phyloP scores from a whole-genome alignment of 2,888 invertebrate species.

The Eupithecia subfuscata region DNA sequence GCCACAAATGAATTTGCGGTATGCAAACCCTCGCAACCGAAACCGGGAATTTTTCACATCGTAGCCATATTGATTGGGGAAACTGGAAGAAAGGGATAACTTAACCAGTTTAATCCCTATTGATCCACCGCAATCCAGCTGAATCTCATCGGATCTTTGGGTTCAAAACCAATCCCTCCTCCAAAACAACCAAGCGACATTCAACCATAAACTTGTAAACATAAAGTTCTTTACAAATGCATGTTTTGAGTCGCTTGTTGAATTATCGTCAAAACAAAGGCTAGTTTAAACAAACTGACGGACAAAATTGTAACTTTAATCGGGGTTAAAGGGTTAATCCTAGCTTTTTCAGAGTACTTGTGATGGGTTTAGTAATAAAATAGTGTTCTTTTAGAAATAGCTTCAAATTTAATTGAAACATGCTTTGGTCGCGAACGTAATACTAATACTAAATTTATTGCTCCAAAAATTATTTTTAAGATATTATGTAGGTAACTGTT shows the following conservation, averaged over 20 bases:
- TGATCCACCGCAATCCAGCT: conserved; percentile 57
- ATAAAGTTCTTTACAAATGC: not conserved
- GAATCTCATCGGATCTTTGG: conserved; percentile 47
- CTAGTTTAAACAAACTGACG: conserved; percentile 41
- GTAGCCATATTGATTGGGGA: conserved; percentile 41
- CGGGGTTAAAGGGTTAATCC: conserved; percentile 24
- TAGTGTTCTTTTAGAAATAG: not conserved
- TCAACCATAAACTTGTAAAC: not conserved
- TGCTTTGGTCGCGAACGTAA: no score
- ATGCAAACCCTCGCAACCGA: not conserved
- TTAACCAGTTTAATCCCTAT: conserved; percentile 55
- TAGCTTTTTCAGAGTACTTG: not conserved
- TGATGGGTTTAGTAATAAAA: not conserved
- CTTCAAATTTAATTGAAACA: not conserved
- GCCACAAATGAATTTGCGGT: not conserved
- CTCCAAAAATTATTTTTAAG: no score
- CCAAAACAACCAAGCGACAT: not conserved
- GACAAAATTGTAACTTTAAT: conserved; percentile 55
- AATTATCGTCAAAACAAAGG: conserved; percentile 48
- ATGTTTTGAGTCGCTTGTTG: not conserved
- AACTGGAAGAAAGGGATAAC: conserved; percentile 49
- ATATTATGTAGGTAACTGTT: no score
- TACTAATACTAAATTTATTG: no score
- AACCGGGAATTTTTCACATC: conserved; percentile 18
- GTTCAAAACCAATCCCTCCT: not conserved